A percentile compares a stretch with the other conserved stretches of the same genome.
phyloP scores from a whole-genome alignment of 2,113 vertebrate genomes.

The Irena cyanogastra region DNA sequence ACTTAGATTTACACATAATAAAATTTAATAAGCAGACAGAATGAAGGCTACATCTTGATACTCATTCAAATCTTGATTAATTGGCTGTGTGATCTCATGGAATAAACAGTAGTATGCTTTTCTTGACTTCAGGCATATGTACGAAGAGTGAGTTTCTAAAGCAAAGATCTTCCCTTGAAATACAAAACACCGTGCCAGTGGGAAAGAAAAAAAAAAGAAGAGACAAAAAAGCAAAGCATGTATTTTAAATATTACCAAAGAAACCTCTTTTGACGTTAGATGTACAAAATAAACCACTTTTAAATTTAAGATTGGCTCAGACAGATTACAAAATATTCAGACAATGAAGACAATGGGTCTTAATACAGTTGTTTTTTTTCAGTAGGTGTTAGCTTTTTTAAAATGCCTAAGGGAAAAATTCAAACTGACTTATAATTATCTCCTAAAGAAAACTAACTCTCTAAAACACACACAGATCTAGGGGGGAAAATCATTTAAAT shows the following conservation, averaged over 20 bases:
- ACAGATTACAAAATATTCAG: conserved; percentile 38
- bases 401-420: background rate
- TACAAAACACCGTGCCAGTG: background rate
- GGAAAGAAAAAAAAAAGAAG: background rate
- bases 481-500: background rate
- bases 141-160: conserved; percentile 44
- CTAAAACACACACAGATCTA: background rate
- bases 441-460: background rate
- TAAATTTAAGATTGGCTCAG: conserved; percentile 24
- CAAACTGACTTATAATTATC: conserved; percentile 2
- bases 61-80: conserved; percentile 75
- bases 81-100: conserved; percentile 62
- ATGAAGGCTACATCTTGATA: conserved; percentile 72
- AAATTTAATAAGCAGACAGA: conserved; percentile 80
- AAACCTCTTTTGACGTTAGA: conserved; percentile 12
- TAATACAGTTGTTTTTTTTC: background rate
- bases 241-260: conserved; percentile 30
- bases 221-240: background rate
- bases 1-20: conserved; percentile 73
- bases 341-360: conserved; percentile 40
- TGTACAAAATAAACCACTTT: conserved; percentile 28
- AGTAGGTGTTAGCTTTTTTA: conserved; percentile 13
- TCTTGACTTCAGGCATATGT: conserved; percentile 21
- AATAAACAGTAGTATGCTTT: conserved; percentile 50
- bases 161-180: conserved; percentile 31